phyloP scores from a whole-genome alignment of 1,140 invertebrate genomes.

The Physella acuta region DNA sequence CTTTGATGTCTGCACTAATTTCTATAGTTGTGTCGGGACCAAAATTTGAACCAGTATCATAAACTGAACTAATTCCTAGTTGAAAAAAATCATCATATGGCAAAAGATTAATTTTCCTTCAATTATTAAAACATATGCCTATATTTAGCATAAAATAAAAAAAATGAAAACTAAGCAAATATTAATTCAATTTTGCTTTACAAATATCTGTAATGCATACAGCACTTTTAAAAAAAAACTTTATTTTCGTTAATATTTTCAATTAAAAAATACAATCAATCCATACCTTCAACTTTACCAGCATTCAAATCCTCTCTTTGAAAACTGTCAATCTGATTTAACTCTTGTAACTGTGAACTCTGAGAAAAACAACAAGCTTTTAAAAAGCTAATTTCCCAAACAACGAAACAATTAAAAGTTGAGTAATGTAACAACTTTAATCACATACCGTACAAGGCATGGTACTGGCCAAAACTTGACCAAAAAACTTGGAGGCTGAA shows the following conservation, averaged over 20 bases:
- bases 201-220: too few relatives aligned
- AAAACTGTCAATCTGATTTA: constrained; percentile 38
- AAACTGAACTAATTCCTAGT: constrained; percentile 39
- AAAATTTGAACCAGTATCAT: constrained; percentile 24
- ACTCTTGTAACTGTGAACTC: constrained; percentile 42
- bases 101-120: too few relatives aligned
- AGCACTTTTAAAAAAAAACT: too few relatives aligned
- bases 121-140: background rate
- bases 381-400: background rate
- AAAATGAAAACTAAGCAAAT: background rate
- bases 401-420: too few relatives aligned
- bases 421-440: too few relatives aligned
- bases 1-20: constrained; percentile 43
- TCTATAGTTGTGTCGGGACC: constrained; percentile 32
- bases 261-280: too few relatives aligned
- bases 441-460: background rate
- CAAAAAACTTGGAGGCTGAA: constrained; percentile 47
- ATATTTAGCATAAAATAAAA: background rate
- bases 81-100: background rate
- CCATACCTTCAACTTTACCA: constrained; percentile 33
- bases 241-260: too few relatives aligned
- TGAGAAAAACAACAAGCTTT: constrained; percentile 12
- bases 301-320: constrained; percentile 40
- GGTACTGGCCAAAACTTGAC: constrained; percentile 35
- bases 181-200: background rate